Percentiles rank a stretch among this genome's conserved stretches.
Conservation (phyloP, 1,140 invertebrate species). For the Drosophila ercepeae region DNA sequence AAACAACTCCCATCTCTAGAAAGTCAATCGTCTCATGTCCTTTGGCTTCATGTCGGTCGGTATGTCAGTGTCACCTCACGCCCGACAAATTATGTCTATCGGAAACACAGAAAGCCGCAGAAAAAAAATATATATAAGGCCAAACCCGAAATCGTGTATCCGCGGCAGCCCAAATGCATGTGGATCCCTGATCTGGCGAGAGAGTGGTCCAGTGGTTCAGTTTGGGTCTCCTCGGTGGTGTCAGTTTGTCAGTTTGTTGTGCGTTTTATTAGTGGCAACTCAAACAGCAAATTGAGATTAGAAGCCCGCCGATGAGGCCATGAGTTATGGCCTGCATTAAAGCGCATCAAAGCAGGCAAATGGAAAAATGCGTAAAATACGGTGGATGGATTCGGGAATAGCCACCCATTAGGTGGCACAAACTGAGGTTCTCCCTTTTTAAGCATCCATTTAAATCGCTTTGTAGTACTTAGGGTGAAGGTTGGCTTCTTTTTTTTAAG, state of each 20-base stretch:
- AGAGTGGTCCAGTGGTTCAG: conserved; percentile 30
- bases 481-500: too few species aligned
- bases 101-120: conserved; percentile 44
- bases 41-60: background rate
- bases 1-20: conserved; percentile 7
- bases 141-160: conserved; percentile 33
- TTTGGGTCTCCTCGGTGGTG: conserved; percentile 15
- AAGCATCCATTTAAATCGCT: conserved; percentile 30
- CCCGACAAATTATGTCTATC: conserved; percentile 56
- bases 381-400: background rate
- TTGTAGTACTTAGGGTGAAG: conserved; percentile 3
- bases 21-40: background rate
- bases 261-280: conserved; percentile 75
- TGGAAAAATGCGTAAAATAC: conserved; percentile 3
- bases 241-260: conserved; percentile 56
- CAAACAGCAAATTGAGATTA: conserved; percentile 68
- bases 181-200: conserved; percentile 8
- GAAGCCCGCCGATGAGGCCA: conserved; percentile 41
- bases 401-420: conserved; percentile 23
- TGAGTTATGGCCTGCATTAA: conserved; percentile 75
- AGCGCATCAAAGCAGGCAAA: conserved; percentile 38
- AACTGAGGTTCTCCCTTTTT: background rate
- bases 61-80: conserved; percentile 51
- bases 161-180: conserved; percentile 39
- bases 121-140: background rate